A percentile compares a stretch with the other conserved stretches of the same genome.
These are phyloP conservation scores for Noctuana brunneofusca DNA, from an alignment of 2,888 invertebrate genomes.

Conservation along the genomic window DNA sequence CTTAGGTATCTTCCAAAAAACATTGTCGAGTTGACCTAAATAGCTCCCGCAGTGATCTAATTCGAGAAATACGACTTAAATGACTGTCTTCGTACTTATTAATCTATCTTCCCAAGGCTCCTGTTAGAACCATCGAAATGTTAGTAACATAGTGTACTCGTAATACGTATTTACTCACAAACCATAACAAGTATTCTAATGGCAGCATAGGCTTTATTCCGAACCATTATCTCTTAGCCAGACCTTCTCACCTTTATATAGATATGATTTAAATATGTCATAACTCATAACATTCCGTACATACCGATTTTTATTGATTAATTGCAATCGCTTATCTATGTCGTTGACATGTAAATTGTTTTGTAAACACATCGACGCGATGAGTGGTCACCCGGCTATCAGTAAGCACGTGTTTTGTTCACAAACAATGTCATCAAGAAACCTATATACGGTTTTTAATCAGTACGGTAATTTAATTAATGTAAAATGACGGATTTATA, in stretches of 20 bases:
- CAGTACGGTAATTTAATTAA: background rate
- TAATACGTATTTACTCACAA: too few relatives aligned
- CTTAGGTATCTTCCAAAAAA: too few relatives aligned
- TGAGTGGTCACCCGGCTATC: constrained; percentile 5
- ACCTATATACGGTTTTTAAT: background rate
- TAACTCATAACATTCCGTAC: background rate
- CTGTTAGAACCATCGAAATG: too few relatives aligned
- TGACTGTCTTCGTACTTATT: too few relatives aligned
- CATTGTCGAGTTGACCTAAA: too few relatives aligned
- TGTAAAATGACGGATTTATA: background rate
- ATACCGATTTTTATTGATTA: constrained; percentile 24
- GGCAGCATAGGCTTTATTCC: background rate
- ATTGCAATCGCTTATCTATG: constrained; percentile 17
- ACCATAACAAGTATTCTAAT: too few relatives aligned
- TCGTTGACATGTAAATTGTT: constrained; percentile 29
- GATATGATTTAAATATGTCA: too few relatives aligned
- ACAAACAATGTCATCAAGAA: constrained; percentile 23
- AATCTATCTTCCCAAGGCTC: too few relatives aligned
- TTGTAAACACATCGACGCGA: constrained; percentile 23
- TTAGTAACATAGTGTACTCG: too few relatives aligned
- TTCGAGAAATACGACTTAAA: too few relatives aligned
- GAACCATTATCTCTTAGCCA: background rate
- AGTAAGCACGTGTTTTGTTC: constrained; percentile 18
- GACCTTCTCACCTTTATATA: background rate
- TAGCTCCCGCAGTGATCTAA: too few relatives aligned